Evolutionary conservation across 2,888 invertebrate genomes (phyloP).

Genomic region (Platycheirus rosarum): DNA sequence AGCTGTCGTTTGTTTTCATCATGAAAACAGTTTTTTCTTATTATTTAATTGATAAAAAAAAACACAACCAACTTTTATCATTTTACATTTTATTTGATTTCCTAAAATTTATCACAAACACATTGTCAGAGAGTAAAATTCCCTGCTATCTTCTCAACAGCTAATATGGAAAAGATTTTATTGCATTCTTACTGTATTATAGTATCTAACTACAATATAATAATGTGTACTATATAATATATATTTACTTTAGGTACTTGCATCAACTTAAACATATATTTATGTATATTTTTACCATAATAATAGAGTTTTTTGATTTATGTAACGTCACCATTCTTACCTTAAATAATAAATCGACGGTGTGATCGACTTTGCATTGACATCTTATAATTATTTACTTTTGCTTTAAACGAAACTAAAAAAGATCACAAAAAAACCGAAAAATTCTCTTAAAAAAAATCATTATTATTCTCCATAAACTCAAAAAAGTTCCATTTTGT

Average conservation of each 20-base stretch:
- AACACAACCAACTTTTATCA: too few relatives aligned
- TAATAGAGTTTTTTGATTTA: too few relatives aligned
- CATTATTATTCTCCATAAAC: conserved; percentile 10
- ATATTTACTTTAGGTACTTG: conserved; percentile 38
- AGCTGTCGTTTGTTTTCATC: too few relatives aligned
- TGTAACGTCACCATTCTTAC: conserved; percentile 68
- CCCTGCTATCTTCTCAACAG: conserved; percentile 9
- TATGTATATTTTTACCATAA: neutral
- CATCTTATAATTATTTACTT: conserved; percentile 41
- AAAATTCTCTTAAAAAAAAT: conserved; percentile 32
- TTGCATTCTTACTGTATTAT: conserved; percentile 55
- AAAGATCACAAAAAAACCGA: conserved; percentile 9
- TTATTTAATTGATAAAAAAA: too few relatives aligned
- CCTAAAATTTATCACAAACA: too few relatives aligned
- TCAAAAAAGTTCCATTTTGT: conserved; percentile 16
- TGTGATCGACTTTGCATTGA: conserved; percentile 70
- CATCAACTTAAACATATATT: conserved; percentile 30
- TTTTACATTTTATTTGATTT: too few relatives aligned
- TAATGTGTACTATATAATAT: neutral
- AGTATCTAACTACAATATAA: conserved; percentile 17
- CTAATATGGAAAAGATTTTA: conserved; percentile 34
- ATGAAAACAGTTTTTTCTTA: too few relatives aligned
- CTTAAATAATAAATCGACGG: conserved; percentile 46
- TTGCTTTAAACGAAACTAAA: conserved; percentile 38
- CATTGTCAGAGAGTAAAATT: too few relatives aligned